Conservation (phyloP, 2,113 vertebrate genomes). For the Apeltes quadracus region DNA sequence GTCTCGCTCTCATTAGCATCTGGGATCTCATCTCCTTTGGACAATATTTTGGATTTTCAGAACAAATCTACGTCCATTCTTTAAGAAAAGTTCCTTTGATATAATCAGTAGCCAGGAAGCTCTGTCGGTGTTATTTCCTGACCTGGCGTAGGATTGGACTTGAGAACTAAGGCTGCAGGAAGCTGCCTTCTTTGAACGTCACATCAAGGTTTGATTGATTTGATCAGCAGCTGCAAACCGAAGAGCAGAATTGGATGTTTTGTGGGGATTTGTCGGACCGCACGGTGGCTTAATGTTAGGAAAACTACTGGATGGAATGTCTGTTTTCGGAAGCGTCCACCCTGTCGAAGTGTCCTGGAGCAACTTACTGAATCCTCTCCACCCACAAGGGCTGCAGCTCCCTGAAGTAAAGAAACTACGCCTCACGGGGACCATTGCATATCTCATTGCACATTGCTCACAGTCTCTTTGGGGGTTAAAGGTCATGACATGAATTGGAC, state of each 20-base stretch:
- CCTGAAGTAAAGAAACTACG: constrained; percentile 1
- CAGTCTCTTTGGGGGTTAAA: constrained; percentile 24
- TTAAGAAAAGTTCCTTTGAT: constrained; percentile 21
- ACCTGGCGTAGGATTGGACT: constrained; percentile 28
- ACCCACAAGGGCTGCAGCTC: constrained; percentile 1
- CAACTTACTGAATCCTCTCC: constrained; percentile 24
- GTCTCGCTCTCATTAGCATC: constrained; percentile 27
- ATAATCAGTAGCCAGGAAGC: constrained; percentile 11
- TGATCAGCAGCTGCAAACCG: constrained; percentile 18
- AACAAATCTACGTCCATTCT: constrained; percentile 26
- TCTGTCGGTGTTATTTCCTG: constrained; percentile 27
- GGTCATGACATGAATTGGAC: constrained; percentile 18
- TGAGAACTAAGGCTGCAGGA: constrained; percentile 38
- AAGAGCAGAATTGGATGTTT: constrained; percentile 50
- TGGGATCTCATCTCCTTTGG: constrained; percentile 29
- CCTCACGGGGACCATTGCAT: constrained; percentile 32
- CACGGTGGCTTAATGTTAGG: constrained; percentile 26
- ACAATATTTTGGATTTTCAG: constrained; percentile 48
- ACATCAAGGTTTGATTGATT: constrained; percentile 56
- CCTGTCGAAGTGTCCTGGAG: constrained; percentile 38
- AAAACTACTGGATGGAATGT: constrained; percentile 31
- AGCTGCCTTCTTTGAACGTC: constrained; percentile 35
- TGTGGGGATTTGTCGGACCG: constrained; percentile 38
- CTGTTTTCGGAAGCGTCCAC: constrained; percentile 25
- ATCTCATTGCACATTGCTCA: constrained; percentile 26